Base-by-base conservation (phyloP, 2,113 vertebrate genomes). In the Trematocara variabile region DNA sequence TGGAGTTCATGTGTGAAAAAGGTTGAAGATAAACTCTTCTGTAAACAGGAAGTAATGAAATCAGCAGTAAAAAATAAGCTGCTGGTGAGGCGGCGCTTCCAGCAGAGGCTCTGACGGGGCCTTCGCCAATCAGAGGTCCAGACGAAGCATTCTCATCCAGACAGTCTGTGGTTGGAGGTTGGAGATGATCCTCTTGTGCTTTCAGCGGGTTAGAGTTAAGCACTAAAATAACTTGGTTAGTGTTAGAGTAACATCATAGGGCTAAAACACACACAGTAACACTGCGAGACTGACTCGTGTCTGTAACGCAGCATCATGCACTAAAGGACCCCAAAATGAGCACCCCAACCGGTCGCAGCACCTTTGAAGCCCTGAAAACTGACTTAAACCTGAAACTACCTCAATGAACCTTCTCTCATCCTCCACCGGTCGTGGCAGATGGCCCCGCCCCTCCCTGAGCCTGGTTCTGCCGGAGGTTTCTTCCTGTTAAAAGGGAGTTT, bases 351-450 rank as follows among this genome's bases (percentile, higher is more conserved):
- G 4, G 25, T 28, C 25, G 25, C 25, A n/a, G 30, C 58, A 63
- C 16, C 30, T 63, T n/a, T 63, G 30, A 63, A 34, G 16, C 3
- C 58, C 58, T 22, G 2, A 22, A 22, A 22, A 63, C 58, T 3
- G 58, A 39, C 0, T 39, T 65, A 3, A 65, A 0, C 9, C 30
- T 2, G 8, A 60, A 60, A 33, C 14, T 10, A 60, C 28, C 56
- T 33, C 56, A 30, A 33, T 33, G 1, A 60, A 33, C 30, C 5
- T n/a, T n/a, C 16, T 34, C 16, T n/a, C 30, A 63, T 8, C 9
- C 56, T 1, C 58, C 0, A 0, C n/a, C n/a, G n/a, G n/a, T n/a
- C n/a, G n/a, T n/a, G n/a, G 28, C 25, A 18, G 55, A 33, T 3
- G 28, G 28, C 0, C 28, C 0, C 28, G 0, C 56, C 0, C 58